Percentiles rank a stretch among this genome's conserved stretches.
These are phyloP conservation scores for Drosophila arawakana DNA, from an alignment of 1,140 invertebrate genomes.

Conservation along the genomic window DNA sequence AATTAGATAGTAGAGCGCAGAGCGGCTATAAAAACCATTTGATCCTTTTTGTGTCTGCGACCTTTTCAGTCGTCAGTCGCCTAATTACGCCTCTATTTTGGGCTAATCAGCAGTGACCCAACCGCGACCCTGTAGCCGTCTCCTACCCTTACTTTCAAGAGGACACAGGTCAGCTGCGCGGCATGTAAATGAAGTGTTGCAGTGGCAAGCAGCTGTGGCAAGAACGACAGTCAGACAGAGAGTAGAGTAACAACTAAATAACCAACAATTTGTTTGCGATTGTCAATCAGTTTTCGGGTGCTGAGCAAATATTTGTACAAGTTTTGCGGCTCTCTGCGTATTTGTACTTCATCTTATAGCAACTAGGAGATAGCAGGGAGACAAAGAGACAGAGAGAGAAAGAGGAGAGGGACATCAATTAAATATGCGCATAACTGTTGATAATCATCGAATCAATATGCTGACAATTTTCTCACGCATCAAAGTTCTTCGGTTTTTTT, in stretches of 20 bases:
- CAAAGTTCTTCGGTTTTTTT: constrained; percentile 22
- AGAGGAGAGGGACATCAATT: constrained; percentile 54
- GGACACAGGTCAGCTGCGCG: constrained; percentile 56
- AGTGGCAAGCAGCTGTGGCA: constrained; percentile 4
- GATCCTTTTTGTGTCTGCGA: constrained; percentile 62
- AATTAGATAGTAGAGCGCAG: constrained; percentile 70
- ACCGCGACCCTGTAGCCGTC: constrained; percentile 6
- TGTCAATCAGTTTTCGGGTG: constrained; percentile 67
- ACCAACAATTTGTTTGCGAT: neutral
- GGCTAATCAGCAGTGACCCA: constrained; percentile 61
- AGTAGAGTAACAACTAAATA: constrained; percentile 3
- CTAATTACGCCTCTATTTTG: constrained; percentile 76
- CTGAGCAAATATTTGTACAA: constrained; percentile 73
- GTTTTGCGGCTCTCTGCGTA: constrained; percentile 48
- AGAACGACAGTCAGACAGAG: neutral
- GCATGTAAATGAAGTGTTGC: constrained; percentile 44
- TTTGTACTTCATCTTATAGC: constrained; percentile 71
- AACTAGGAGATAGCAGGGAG: constrained; percentile 39
- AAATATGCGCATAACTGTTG: constrained; percentile 81
- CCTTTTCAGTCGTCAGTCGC: constrained; percentile 50
- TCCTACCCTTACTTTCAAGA: neutral
- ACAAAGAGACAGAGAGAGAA: constrained; percentile 42
- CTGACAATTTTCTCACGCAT: constrained; percentile 80
- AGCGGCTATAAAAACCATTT: constrained; percentile 58
- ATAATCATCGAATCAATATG: constrained; percentile 82